Evolutionary conservation across 2,797 vertebrate species (phyloP), one percentile per base, ranked within the genome.

Genomic region (Sciurus vulgaris): DNA sequence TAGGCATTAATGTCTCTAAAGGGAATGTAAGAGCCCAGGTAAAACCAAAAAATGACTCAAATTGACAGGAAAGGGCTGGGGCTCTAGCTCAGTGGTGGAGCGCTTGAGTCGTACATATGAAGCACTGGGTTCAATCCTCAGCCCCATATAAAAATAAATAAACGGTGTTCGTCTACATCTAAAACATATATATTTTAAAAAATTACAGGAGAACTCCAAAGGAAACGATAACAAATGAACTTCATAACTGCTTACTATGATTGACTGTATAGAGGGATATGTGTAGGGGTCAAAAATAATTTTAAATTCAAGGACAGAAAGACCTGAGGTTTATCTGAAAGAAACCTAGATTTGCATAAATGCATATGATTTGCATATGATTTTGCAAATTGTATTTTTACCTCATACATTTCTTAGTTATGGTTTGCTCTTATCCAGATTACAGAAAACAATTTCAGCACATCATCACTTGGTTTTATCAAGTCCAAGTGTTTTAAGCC

Each of bases 31-130:
- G 20, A 73, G 38, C 5, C 51, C 13, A 73, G 14, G 59, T 86
- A 83, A 94, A 89, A 86, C 61, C 93, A 97, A 92, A 24, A 51
- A 87, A 47, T 86, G 73, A 18, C 79, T 82, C 72, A 81, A 61
- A 70, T 61, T 89, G 59, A 81, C 17, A 81, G 33, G 79, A 86
- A 14, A 51, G 44, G 5, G 44, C 44, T 47, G 44, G 44, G 44
- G 44, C 44, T 47, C 7, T 9, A 47, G 44, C 44, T 47, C 44
- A 47, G 44, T 47, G 44, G 44, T 47, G 44, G 44, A 47, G 44
- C 6, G 1, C 44, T 47, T 47, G 44, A 5, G 1, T 47, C 7
- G 5, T 7, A 47, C 44, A 47, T 47, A 9, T 47, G 44, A 47
- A 9, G 44, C 44, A 47, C 44, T 47, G 44, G 44, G 44, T 47